Conservation (phyloP, 2,797 vertebrate species). For the Spinus pinus region DNA sequence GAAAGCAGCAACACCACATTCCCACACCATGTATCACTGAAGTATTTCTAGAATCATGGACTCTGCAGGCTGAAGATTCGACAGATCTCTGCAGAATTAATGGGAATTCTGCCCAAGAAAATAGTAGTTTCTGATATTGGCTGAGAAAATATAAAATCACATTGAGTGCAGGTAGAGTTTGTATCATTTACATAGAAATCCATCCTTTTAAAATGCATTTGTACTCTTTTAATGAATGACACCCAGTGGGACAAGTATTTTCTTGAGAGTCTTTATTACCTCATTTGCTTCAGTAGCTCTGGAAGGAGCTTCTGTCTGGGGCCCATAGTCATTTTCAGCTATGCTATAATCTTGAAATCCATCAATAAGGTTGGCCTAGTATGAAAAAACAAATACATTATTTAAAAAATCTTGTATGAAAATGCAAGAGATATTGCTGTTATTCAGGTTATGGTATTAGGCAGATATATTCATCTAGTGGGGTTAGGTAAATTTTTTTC, state of each 20-base stretch:
- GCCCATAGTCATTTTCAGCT: slow-evolving; percentile 86
- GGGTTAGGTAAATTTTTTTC: slow-evolving; percentile 78
- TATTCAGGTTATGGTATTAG: slow-evolving; percentile 74
- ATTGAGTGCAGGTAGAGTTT: not conserved
- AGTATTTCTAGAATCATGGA: not conserved
- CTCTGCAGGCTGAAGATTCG: not conserved
- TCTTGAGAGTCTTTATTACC: slow-evolving; percentile 77
- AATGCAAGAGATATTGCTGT: slow-evolving; percentile 57
- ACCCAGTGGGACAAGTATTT: not conserved
- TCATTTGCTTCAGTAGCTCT: slow-evolving; percentile 84
- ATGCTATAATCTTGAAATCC: slow-evolving; percentile 85
- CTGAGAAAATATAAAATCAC: not conserved
- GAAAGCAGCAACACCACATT: not conserved
- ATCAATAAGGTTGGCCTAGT: slow-evolving; percentile 89
- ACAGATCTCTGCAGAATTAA: not conserved
- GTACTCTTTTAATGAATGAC: not conserved
- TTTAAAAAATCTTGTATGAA: not conserved
- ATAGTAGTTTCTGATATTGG: not conserved
- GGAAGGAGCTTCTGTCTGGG: slow-evolving; percentile 85
- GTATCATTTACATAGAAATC: not conserved
- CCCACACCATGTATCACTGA: not conserved
- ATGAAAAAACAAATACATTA: slow-evolving; percentile 67
- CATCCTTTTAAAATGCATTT: not conserved
- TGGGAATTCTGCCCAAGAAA: not conserved
- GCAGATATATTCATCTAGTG: slow-evolving; percentile 78